A percentile compares a stretch with the other conserved stretches of the same genome.
phyloP scores from a whole-genome alignment of 2,797 vertebrate genomes.

The Steatocranus sp. region DNA sequence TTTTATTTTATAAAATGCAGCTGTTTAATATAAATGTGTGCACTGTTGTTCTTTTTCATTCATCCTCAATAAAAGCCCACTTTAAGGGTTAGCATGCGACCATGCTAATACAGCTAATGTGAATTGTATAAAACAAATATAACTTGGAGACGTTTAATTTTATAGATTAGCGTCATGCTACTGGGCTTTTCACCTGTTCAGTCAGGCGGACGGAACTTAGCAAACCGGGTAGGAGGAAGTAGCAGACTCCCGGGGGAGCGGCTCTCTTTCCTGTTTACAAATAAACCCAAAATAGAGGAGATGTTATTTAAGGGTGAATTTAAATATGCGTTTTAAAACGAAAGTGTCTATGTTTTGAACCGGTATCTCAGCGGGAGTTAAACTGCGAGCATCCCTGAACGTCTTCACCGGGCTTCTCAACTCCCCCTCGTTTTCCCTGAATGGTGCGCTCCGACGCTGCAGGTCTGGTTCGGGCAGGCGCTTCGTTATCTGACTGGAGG shows the following conservation, averaged over 20 bases:
- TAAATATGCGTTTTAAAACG: background rate
- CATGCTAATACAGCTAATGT: background rate
- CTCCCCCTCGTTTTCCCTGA: background rate
- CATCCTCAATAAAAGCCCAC: background rate
- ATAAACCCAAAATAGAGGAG: background rate
- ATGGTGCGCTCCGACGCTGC: slow-evolving; percentile 71
- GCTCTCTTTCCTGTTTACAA: background rate
- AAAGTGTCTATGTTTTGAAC: background rate
- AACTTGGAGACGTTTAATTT: slow-evolving; percentile 13
- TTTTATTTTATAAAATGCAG: background rate
- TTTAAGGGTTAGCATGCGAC: background rate
- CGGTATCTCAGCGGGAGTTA: fast-evolving
- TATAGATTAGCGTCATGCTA: slow-evolving; percentile 32
- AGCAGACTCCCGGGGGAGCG: background rate
- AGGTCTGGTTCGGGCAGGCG: slow-evolving; percentile 56
- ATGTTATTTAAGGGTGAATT: background rate
- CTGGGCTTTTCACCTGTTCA: slow-evolving; percentile 66
- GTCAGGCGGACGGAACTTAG: slow-evolving; percentile 54
- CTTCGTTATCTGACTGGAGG: slow-evolving; percentile 47
- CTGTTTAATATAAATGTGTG: background rate
- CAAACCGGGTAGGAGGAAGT: slow-evolving; percentile 27
- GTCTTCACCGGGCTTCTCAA: background rate
- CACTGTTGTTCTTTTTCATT: background rate
- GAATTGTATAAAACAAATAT: background rate
- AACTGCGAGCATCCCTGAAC: background rate